Conservation (phyloP, 1,140 invertebrate genomes). For the Chymomyza costata region DNA sequence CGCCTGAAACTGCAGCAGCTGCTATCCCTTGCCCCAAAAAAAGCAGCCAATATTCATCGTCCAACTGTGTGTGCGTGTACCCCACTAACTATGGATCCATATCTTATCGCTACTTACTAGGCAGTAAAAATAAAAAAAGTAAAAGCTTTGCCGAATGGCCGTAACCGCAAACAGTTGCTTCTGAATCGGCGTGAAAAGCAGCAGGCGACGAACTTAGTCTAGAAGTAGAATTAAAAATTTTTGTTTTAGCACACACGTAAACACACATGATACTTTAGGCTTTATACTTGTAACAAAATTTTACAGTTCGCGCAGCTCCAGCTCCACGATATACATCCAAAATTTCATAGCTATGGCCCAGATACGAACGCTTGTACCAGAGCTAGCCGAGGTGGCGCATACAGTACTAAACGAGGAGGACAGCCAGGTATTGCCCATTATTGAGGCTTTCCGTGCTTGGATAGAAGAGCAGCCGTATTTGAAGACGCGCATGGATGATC, state of each 20-base stretch:
- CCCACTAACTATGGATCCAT: no score
- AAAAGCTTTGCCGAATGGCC: no score
- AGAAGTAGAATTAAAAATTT: background rate
- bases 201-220: background rate
- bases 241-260: background rate
- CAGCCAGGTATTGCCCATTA: slow-evolving; percentile 74
- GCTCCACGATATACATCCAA: background rate
- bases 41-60: slow-evolving; percentile 47
- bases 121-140: no score
- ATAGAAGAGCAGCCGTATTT: slow-evolving; percentile 80
- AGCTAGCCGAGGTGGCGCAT: slow-evolving; percentile 77
- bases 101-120: no score
- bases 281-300: slow-evolving; percentile 14
- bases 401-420: slow-evolving; percentile 79
- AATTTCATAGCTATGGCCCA: slow-evolving; percentile 59
- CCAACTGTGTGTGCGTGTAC: no score
- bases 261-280: slow-evolving; percentile 10
- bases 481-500: slow-evolving; percentile 76
- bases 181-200: no score
- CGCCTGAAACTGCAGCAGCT: no score
- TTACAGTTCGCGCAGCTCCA: background rate
- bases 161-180: no score
- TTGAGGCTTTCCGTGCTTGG: slow-evolving; percentile 79
- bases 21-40: slow-evolving; percentile 25
- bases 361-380: slow-evolving; percentile 75